Base-by-base conservation (phyloP, 2,888 invertebrate species). In the Stegophylla sp. region DNA sequence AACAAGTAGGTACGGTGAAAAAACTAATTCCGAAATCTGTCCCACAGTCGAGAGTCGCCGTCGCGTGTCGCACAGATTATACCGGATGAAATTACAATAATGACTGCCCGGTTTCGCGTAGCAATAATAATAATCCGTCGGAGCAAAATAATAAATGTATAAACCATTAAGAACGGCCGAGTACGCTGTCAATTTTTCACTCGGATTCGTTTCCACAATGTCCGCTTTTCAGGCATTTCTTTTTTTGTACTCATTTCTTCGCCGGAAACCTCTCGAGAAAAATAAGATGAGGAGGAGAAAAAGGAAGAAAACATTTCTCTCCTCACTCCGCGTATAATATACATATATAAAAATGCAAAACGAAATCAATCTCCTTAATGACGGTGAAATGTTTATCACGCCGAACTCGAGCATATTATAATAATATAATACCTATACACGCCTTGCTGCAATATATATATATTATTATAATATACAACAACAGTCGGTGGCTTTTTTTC, bases 341-440 rank as follows among this genome's bases (percentile, higher is more conserved):
- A n/a, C n/a, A n/a, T n/a, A n/a, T n/a, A n/a, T n/a, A n/a, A n/a
- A n/a, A n/a, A 72, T 48, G 59, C 13, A 69, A 61, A 41, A 59
- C 79, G 79, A 79, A 79, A 79, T 79, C 79, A 79, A 79, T 79
- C 79, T 79, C 61, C 69, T 79, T 79, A 79, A 79, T 79, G 79
- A 79, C 79, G 61, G 51, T 12, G 69, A 23, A 71, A 79, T 34
- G 71, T 61, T 77, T 69, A 56, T 67, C 79, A 61, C 23, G 13
- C 15, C 17, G 26, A 17, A 26, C 12, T 20, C n/a, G 15, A 34
- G 3, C 23, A 28, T 28, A 12, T n/a, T 56, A 56, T 56, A 48
- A 26, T 13, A 34, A n/a, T n/a, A n/a, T n/a, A n/a, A n/a, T n/a
- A n/a, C n/a, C n/a, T n/a, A n/a, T n/a, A n/a, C n/a, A n/a, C n/a